Evolutionary conservation across 2,113 vertebrate species (phyloP), one percentile per base, ranked within the genome.

Genomic region (Istiophorus platypterus): DNA sequence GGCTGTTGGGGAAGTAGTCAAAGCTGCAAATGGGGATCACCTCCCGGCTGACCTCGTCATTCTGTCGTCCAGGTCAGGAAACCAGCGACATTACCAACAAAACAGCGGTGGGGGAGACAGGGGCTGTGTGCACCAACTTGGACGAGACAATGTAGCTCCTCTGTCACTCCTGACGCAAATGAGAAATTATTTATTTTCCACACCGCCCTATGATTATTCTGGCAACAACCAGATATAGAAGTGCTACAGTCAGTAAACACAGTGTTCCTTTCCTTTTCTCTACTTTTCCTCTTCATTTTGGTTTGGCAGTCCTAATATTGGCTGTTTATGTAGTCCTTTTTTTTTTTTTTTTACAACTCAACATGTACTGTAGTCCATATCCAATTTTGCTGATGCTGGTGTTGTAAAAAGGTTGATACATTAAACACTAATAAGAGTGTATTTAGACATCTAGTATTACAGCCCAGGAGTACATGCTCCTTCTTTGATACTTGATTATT

Each of bases 21-120:
- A 95, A 97, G 97, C 98, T 92, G 95, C 97, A 96, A 98, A 99
- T 93, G 97, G 98, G 96, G 97, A 99, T 26, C 97, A 99, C 91
- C 97, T 99, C 95, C 98, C 98, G 91, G 98, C 98, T 90, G 98
- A 99, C 95, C 97, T 99, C 97, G 97, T 99, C 97, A 97, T 99
- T 94, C 96, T 99, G 89, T 99, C 98, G 1, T 98, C 98, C 94
- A 99, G 98, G 98, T 99, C 95, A 99, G 98, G 94, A 96, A 94
- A 93, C 84, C 67, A 76, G 65, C 89, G 81, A 65, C 85, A 66
- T 68, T 91, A 93, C 89, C 92, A 91, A 67, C 72, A 59, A 1
- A 94, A 95, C 87, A 95, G 94, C 91, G 18, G 77, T 85, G 94
- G 92, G 95, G 95, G 94, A 89, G 88, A 85, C 45, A 17, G 45